Evolutionary conservation across 2,888 invertebrate species (phyloP), one percentile per base, ranked within the genome.

Genomic region (Drosophila basisetae): DNA sequence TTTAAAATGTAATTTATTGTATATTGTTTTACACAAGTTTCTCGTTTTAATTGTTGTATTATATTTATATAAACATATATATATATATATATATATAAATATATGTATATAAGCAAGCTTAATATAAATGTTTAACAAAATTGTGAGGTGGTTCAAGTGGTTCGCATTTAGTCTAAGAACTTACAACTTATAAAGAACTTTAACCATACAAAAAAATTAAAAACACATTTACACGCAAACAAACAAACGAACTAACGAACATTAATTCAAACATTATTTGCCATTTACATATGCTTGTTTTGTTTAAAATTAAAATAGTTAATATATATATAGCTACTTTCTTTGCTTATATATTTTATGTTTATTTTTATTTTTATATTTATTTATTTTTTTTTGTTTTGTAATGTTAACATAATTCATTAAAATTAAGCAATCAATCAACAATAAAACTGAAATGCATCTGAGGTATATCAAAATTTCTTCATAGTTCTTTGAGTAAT

Each of bases 401-500:
- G 47, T 68, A 56, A 47, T 22, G 33, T 61, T 78, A 70, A 66
- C 64, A 78, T 53, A 77, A 73, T 59, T 72, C 37, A 79, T 70
- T 87, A 88, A 84, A 89, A 81, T 89, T 91, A 88, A 83, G 87
- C 91, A 92, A 84, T 91, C 82, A 77, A 78, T 84, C 83, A 89
- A 92, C 83, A 88, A 90, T 92, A 90, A 91, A 93, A 93, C 92
- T 92, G 93, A 92, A 92, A 93, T 92, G 93, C 93, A 92, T 92
- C 89, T 92, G 93, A 93, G 93, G 93, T 92, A 93, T 92, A 92
- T 92, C 89, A 92, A 92, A 93, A 91, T 93, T 93, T 91, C 92
- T 91, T 92, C 92, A 83, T 92, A 91, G 92, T 92, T 91, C 84
- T 77, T 83, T 91, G 83, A 89, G 87, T 83, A 83, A 74, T 68